Evolutionary conservation across 1,140 invertebrate genomes (phyloP).

Genomic region (Camponotus vicinus): DNA sequence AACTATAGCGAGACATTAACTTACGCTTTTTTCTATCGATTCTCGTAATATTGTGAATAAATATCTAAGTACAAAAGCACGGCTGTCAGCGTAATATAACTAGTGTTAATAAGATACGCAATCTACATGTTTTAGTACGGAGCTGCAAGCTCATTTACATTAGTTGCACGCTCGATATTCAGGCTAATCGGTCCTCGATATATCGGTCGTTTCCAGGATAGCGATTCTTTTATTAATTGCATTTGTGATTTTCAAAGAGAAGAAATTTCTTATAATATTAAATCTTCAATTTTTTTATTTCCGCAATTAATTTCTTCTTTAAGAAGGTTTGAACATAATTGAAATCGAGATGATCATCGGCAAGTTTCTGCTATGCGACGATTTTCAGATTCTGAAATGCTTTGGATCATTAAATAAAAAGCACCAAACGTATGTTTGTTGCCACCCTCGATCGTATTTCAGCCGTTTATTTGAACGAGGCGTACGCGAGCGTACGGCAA

Average conservation of each 20-base stretch:
- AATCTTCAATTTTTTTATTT: background rate
- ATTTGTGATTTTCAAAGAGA: too few species aligned
- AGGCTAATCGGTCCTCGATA: conserved; percentile 34
- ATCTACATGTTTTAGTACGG: conserved; percentile 48
- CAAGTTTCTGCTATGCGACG: background rate
- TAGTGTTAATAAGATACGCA: conserved; percentile 59
- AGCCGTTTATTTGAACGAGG: conserved; percentile 77
- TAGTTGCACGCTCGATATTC: conserved; percentile 22
- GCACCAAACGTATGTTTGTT: conserved; percentile 21
- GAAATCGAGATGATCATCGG: conserved; percentile 9
- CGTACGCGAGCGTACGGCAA: conserved; percentile 71
- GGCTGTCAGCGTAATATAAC: conserved; percentile 63
- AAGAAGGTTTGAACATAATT: too few species aligned
- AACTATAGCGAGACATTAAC: conserved; percentile 4
- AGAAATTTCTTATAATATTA: too few species aligned
- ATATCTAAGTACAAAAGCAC: conserved; percentile 84
- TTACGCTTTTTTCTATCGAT: conserved; percentile 60
- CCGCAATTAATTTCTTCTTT: background rate
- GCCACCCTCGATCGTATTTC: conserved; percentile 69
- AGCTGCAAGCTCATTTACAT: conserved; percentile 31
- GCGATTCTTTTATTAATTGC: background rate
- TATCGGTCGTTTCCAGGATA: background rate
- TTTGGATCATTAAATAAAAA: conserved; percentile 22
- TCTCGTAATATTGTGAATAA: conserved; percentile 74
- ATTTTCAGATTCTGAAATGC: conserved; percentile 22